Conservation (phyloP, 2,888 invertebrate genomes). For the Philereme vetulata region DNA sequence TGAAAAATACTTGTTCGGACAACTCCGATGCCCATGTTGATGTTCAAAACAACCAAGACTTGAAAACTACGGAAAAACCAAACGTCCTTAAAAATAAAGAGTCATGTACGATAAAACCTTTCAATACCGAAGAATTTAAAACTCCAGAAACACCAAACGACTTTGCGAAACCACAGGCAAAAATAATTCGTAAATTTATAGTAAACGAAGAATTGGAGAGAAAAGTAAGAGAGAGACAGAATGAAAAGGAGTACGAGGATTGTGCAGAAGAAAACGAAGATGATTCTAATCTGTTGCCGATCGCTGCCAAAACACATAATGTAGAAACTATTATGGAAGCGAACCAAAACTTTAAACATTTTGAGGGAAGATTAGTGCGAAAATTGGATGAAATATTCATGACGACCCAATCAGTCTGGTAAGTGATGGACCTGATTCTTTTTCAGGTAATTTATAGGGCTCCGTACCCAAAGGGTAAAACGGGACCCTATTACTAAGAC, state of each 20-base stretch:
- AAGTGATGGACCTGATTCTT: too few relatives aligned
- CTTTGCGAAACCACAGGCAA: conserved; percentile 4
- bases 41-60: background rate
- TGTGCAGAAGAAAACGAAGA: conserved; percentile 24
- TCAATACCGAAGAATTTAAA: background rate
- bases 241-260: conserved; percentile 38
- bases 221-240: conserved; percentile 21
- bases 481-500: too few relatives aligned
- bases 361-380: background rate
- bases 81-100: conserved; percentile 10
- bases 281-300: too few relatives aligned
- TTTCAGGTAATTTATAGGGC: too few relatives aligned
- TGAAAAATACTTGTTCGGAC: conserved; percentile 12
- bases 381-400: background rate
- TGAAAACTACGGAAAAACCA: conserved; percentile 4
- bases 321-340: conserved; percentile 16
- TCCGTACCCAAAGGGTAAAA: too few relatives aligned
- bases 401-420: too few relatives aligned
- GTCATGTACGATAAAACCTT: background rate
- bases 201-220: conserved; percentile 30
- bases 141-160: background rate
- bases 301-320: too few relatives aligned
- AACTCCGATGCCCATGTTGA: background rate
- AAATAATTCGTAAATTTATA: conserved; percentile 26
- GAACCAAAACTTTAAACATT: background rate